Base-by-base conservation (phyloP, 2,113 vertebrate genomes). In the Scomber colias region DNA sequence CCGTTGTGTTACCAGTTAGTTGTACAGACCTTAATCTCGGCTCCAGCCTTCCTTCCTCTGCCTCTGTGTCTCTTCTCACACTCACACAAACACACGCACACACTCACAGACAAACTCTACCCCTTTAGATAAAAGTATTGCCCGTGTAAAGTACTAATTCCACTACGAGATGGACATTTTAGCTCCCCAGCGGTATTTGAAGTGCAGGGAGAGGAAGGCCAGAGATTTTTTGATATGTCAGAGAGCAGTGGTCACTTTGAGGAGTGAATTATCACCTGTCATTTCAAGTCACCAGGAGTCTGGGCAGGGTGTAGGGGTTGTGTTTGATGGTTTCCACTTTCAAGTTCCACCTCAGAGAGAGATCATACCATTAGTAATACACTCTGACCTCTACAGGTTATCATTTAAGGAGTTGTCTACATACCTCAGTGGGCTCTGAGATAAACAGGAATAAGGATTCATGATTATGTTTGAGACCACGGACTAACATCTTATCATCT, bases 11-110 rank as follows among this genome's bases (percentile, higher is more conserved):
- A 93, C 90, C 89, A 88, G 92, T 90, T 85, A 87, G 90, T 87
- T 75, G 83, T 77, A 78, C 90, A 93, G 93, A 92, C 93, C 88
- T 85, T 94, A 94, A 94, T 94, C 94, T 93, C 67, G 84, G 87
- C 88, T 90, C 87, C 90, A 92, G 91, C 85, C 89, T 92, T 91
- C 88, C 90, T 90, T 92, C 89, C 84, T 88, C 83, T 92, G 57
- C 72, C 75, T 84, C 77, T 40, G 70, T 81, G 63, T 79, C 63
- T 83, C 69, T 79, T 80, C 76, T 55, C 45, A 4, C 53, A 54
- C 55, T 30, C 27, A 30, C 27, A 50, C 21, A 24, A 16, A 17
- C 54, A 50, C 55, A 24, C 56, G 59, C 76, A 50, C 45, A 61
- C 77, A 76, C 64, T 67, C 55, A 81, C 62, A 67, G 71, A 75